Evolutionary conservation across 2,797 vertebrate genomes (phyloP).

Genomic region (Arrhamphus sclerolepis): DNA sequence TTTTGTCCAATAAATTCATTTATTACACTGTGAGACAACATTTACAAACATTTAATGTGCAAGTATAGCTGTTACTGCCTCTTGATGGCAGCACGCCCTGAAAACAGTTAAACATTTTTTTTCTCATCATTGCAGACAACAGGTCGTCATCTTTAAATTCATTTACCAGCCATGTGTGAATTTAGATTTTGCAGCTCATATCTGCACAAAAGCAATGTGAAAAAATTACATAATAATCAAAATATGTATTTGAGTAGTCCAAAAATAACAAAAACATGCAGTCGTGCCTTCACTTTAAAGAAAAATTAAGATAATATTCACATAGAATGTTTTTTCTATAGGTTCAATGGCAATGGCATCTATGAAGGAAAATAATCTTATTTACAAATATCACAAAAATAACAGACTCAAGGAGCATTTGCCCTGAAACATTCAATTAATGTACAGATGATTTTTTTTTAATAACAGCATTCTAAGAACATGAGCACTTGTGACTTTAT

Average conservation of each 20-base stretch:
- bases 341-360: conserved; percentile 31
- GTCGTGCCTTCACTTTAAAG: conserved; percentile 15
- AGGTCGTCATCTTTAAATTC: not conserved
- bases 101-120: conserved; percentile 52
- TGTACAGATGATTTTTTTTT: conserved; percentile 70
- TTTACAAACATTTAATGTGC: conserved; percentile 76
- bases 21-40: conserved; percentile 75
- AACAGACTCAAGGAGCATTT: conserved; percentile 64
- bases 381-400: conserved; percentile 75
- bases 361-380: conserved; percentile 51
- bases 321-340: conserved; percentile 12
- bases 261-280: conserved; percentile 14
- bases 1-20: conserved; percentile 63
- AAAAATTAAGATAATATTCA: conserved; percentile 32
- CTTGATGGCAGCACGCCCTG: conserved; percentile 54
- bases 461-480: conserved; percentile 78
- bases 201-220: conserved; percentile 13
- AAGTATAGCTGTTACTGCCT: conserved; percentile 55
- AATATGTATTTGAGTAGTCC: conserved; percentile 23
- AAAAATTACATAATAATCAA: conserved; percentile 16
- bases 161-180: conserved; percentile 14
- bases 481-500: conserved; percentile 76
- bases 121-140: not conserved
- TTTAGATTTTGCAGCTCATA: conserved; percentile 28
- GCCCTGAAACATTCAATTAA: conserved; percentile 70